Base-by-base conservation (phyloP, 1,140 invertebrate genomes). In the Luehdorfia chinensis region DNA sequence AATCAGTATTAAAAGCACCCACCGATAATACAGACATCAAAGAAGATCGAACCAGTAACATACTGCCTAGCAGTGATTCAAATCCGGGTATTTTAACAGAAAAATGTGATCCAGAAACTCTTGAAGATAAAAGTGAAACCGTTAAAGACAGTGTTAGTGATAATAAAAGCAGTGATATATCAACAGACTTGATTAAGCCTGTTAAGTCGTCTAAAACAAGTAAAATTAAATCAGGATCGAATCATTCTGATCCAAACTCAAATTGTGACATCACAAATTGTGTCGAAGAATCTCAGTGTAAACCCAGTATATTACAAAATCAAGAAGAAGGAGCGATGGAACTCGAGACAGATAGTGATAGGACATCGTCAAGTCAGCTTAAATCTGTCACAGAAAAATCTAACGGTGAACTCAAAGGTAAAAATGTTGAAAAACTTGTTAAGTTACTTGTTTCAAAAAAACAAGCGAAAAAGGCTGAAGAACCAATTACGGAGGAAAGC, bases 1-100 rank as follows among this genome's bases (percentile, higher is more conserved):
- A 81, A 64, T 74, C 79, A 75, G 74, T 81, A 75, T 76, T 83
- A 80, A 75, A 77, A 62, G 28, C 63, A 48, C 66, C 74, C 55
- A 76, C 62, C 49, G 67, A 68, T 43, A 62, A 66, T 39, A 48
- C 61, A 23, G 84, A 50, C 46, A 52, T 65, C 18, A 72, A 71
- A 43, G 69, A 81, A 14, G 67, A 72, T 5, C 37, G 28, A 12
- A 63, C 63, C 44, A 50, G 31, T 12, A 50, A 28, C 48, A 50
- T 55, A 12, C 30, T 57, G 23, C 25, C 33, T 18, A 74, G 50
- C 41, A 44, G 45, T 46, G 62, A 65, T 32, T 13, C 41, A 12
- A 48, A 46, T 47, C 16, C 37, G 12, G 61, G 66, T n/a, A 30
- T 25, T n/a, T 31, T 32, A 28, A 33, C 43, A 36, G 18, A 43